These are phyloP conservation scores for Amphiura filiformis DNA, from an alignment of 35 echinoderm and acorn worm genomes.

Conservation along the genomic window DNA sequence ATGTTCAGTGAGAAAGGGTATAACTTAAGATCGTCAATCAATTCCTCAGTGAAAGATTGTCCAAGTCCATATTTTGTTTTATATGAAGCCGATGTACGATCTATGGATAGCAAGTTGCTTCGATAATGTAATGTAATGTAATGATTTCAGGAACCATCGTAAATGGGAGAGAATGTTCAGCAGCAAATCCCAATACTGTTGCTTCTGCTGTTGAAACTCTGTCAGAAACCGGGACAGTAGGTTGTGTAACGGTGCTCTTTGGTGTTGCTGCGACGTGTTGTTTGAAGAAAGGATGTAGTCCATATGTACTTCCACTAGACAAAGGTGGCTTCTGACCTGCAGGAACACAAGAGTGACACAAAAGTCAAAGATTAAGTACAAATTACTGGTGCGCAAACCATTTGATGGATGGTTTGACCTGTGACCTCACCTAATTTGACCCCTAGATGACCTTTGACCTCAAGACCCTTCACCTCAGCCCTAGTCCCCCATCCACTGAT, in stretches of 20 bases:
- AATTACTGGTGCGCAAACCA: too few species aligned
- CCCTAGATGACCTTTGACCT: too few species aligned
- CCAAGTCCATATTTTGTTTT: slow-evolving; percentile 57
- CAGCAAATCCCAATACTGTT: slow-evolving; percentile 50
- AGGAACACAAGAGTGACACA: neutral
- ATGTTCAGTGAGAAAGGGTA: slow-evolving; percentile 49
- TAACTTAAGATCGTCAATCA: slow-evolving; percentile 36
- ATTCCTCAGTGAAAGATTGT: slow-evolving; percentile 37
- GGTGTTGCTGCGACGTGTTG: neutral
- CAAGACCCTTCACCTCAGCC: too few species aligned
- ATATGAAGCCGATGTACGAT: slow-evolving; percentile 47
- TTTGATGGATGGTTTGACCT: too few species aligned
- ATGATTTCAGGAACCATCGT: slow-evolving; percentile 49
- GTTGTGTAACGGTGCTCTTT: neutral
- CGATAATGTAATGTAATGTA: slow-evolving; percentile 24
- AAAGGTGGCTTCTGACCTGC: slow-evolving; percentile 21
- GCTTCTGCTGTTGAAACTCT: slow-evolving; percentile 47
- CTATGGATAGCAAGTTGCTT: slow-evolving; percentile 55
- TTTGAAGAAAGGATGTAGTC: slow-evolving; percentile 29
- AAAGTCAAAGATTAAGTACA: too few species aligned
- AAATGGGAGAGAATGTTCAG: slow-evolving; percentile 45
- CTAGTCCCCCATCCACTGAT: too few species aligned
- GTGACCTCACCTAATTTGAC: too few species aligned
- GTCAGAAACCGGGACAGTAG: slow-evolving; percentile 29
- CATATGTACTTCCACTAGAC: slow-evolving; percentile 13